Conservation (phyloP, 2,888 invertebrate genomes). For the Diplazon laetatorius region DNA sequence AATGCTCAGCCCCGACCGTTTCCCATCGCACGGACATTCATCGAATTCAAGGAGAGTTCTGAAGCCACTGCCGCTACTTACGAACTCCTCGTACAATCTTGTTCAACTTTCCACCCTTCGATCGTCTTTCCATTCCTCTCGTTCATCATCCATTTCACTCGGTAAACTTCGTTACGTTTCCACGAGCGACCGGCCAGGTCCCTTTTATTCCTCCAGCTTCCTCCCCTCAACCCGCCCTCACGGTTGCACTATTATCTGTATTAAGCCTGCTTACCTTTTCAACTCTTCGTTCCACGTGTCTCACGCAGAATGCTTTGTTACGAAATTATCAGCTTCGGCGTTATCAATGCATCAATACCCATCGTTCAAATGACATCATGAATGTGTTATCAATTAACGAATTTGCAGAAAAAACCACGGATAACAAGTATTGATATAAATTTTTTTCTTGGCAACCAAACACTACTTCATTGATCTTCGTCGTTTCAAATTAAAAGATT, state of each 20-base stretch:
- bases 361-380: background rate
- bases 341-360: background rate
- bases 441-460: background rate
- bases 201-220: conserved; percentile 15
- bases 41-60: conserved; percentile 10
- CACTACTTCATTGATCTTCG: background rate
- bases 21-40: conserved; percentile 7
- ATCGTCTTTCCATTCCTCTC: background rate
- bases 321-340: background rate
- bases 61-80: background rate
- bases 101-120: background rate
- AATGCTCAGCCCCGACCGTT: background rate
- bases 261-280: background rate
- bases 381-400: background rate
- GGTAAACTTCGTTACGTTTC: conserved; percentile 19
- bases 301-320: background rate
- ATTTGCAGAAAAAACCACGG: background rate
- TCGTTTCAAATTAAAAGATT: background rate
- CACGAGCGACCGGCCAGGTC: background rate
- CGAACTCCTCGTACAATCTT: conserved; percentile 3
- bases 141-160: conserved; percentile 31
- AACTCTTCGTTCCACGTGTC: background rate
- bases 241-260: background rate
- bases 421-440: background rate
- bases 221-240: no score